Conservation (phyloP, 2,113 vertebrate species). For the Halichoeres trimaculatus region DNA sequence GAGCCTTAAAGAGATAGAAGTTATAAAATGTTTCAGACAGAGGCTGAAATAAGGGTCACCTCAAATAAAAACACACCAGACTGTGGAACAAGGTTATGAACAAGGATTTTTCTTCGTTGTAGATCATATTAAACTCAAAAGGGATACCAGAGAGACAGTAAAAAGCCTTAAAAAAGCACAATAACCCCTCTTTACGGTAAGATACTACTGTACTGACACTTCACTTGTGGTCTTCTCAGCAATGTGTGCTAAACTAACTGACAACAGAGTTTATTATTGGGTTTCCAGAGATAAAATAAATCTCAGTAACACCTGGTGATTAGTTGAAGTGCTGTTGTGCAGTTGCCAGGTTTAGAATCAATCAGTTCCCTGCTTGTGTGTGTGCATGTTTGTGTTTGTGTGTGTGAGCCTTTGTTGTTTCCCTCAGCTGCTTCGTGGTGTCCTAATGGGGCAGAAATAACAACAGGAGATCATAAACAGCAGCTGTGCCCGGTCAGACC, state of each 20-base stretch:
- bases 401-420: conserved; percentile 52
- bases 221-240: not conserved
- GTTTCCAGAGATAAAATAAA: not conserved
- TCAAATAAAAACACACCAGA: too few species aligned
- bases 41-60: too few species aligned
- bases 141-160: too few species aligned
- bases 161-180: too few species aligned
- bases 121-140: too few species aligned
- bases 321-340: conserved; percentile 30
- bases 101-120: too few species aligned
- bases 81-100: too few species aligned
- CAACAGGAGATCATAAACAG: conserved; percentile 75
- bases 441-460: conserved; percentile 67
- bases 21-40: too few species aligned
- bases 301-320: not conserved
- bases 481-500: conserved; percentile 73
- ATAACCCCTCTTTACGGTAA: too few species aligned
- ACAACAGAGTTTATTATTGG: not conserved
- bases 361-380: conserved; percentile 9
- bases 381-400: conserved; percentile 10
- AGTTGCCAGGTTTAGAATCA: conserved; percentile 14
- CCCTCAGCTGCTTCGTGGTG: conserved; percentile 63
- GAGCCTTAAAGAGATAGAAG: too few species aligned
- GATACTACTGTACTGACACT: not conserved
- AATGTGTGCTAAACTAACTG: not conserved